A percentile compares a stretch with the other conserved stretches of the same genome.
These are phyloP conservation scores for Dynastes tityus DNA, from an alignment of 2,888 invertebrate genomes.

Conservation along the genomic window DNA sequence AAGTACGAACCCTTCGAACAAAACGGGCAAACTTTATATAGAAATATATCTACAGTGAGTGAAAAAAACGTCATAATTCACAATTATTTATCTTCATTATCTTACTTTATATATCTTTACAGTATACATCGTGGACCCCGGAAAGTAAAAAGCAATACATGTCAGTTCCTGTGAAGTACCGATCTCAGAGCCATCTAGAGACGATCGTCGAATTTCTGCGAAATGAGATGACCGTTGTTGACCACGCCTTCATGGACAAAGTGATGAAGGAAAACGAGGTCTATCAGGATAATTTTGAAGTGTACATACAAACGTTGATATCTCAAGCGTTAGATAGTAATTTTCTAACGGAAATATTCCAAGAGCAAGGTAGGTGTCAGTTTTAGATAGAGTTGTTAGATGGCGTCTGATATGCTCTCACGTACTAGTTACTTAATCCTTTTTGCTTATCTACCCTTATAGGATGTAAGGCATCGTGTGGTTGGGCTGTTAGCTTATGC, in stretches of 20 bases:
- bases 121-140: slow-evolving; percentile 91
- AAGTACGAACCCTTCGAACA: slow-evolving; percentile 89
- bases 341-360: slow-evolving; percentile 90
- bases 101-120: slow-evolving; percentile 56
- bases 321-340: slow-evolving; percentile 92
- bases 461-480: no score
- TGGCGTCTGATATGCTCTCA: no score
- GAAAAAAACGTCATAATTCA: background rate
- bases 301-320: slow-evolving; percentile 92
- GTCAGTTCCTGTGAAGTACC: slow-evolving; percentile 84
- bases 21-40: slow-evolving; percentile 86
- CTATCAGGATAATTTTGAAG: slow-evolving; percentile 91
- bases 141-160: slow-evolving; percentile 87
- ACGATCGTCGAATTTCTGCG: slow-evolving; percentile 86
- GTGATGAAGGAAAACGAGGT: slow-evolving; percentile 83
- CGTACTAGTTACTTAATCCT: no score
- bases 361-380: slow-evolving; percentile 82
- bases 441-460: no score
- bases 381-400: no score
- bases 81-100: background rate
- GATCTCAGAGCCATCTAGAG: slow-evolving; percentile 83
- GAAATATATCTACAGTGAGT: slow-evolving; percentile 89
- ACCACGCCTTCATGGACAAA: slow-evolving; percentile 81
- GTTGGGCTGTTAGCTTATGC: no score
- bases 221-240: slow-evolving; percentile 80